These are phyloP conservation scores for Liopterus haemorrhoidalis DNA, from an alignment of 2,888 invertebrate species.

Conservation along the genomic window DNA sequence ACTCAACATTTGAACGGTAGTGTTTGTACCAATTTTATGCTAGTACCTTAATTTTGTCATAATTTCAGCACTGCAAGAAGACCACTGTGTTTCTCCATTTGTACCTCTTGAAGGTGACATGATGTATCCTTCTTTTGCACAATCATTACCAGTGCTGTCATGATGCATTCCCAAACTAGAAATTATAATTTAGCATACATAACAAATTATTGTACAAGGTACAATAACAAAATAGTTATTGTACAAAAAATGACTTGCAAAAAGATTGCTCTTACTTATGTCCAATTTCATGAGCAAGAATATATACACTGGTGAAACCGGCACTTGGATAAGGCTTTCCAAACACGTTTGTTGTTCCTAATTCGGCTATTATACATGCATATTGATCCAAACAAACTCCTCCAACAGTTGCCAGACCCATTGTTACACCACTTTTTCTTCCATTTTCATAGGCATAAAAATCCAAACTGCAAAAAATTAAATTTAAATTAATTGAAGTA, in stretches of 20 bases:
- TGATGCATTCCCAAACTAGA: constrained; percentile 73
- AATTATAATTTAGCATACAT: no score
- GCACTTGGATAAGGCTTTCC: constrained; percentile 77
- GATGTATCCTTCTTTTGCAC: constrained; percentile 70
- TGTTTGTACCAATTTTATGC: constrained; percentile 35
- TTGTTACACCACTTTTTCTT: constrained; percentile 64
- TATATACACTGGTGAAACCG: constrained; percentile 77
- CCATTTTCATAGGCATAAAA: constrained; percentile 68
- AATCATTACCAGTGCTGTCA: constrained; percentile 65
- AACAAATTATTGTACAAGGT: constrained; percentile 5
- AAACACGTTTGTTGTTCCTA: constrained; percentile 65
- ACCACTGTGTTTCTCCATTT: constrained; percentile 73
- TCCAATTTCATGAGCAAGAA: constrained; percentile 77
- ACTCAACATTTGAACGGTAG: constrained; percentile 18
- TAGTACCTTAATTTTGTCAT: constrained; percentile 58
- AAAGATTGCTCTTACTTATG: constrained; percentile 60
- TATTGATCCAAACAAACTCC: constrained; percentile 68
- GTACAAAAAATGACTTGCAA: not conserved
- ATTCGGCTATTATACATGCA: constrained; percentile 72
- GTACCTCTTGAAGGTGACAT: constrained; percentile 78
- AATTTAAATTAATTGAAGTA: no score
- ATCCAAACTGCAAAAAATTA: constrained; percentile 53
- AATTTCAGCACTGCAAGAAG: constrained; percentile 64
- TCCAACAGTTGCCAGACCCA: constrained; percentile 76
- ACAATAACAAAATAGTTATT: constrained; percentile 1